Percentiles rank a stretch among this genome's conserved stretches.
Evolutionary conservation across 2,888 invertebrate species (phyloP).

Genomic region (Proisotoma minuta): DNA sequence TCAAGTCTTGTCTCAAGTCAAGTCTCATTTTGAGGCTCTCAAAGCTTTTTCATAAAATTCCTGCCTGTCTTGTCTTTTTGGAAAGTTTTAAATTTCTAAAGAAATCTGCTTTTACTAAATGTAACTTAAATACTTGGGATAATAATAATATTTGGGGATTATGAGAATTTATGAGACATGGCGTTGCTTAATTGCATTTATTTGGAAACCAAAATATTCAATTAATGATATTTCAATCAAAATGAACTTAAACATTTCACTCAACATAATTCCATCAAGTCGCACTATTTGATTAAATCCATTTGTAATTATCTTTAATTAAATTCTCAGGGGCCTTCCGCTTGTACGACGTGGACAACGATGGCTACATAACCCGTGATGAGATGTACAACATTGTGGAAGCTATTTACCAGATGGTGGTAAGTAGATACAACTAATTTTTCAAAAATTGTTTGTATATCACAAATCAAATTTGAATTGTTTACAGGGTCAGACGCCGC

Average conservation of each 20-base stretch:
- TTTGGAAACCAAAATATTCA: no score
- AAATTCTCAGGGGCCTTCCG: constrained; percentile 97
- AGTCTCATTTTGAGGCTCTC: not conserved
- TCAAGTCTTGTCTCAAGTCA: not conserved
- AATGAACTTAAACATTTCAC: no score
- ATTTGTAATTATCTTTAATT: no score
- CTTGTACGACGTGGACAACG: constrained; percentile 92
- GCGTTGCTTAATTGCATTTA: no score
- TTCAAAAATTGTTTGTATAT: not conserved
- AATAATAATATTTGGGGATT: no score
- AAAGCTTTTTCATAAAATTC: not conserved
- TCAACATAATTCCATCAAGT: no score
- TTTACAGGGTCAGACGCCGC: constrained; percentile 79
- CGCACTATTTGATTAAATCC: no score
- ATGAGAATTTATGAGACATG: no score
- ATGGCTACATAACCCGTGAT: constrained; percentile 89
- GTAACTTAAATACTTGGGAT: no score
- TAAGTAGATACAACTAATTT: constrained; percentile 58
- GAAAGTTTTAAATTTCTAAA: no score
- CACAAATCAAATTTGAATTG: not conserved
- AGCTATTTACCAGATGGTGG: constrained; percentile 97
- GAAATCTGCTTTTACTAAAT: no score
- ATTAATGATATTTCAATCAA: no score
- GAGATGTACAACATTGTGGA: constrained; percentile 97
- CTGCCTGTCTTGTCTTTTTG: not conserved